A percentile compares a stretch with the other conserved stretches of the same genome.
These are phyloP conservation scores for Seira sanloemensis DNA, from an alignment of 2,888 invertebrate species.

Conservation along the genomic window DNA sequence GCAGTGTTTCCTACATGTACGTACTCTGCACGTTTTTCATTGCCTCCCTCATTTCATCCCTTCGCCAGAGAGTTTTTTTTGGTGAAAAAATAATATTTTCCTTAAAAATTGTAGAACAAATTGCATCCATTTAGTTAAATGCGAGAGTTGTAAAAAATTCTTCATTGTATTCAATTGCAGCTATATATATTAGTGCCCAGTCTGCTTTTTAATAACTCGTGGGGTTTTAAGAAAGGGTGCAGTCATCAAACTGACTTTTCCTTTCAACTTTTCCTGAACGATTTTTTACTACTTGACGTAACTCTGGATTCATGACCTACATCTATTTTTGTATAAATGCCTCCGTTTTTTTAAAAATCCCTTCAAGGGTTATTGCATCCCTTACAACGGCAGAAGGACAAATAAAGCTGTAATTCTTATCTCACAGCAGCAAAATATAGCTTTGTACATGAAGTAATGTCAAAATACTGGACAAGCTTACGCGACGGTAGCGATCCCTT, in stretches of 20 bases:
- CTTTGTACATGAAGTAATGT: too few species aligned
- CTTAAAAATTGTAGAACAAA: too few species aligned
- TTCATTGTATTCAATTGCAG: background rate
- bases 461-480: too few species aligned
- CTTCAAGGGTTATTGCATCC: background rate
- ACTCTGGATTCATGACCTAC: too few species aligned
- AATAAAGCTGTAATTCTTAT: too few species aligned
- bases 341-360: too few species aligned
- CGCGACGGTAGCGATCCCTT: too few species aligned
- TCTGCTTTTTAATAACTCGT: background rate
- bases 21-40: background rate
- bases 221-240: background rate
- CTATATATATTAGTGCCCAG: too few species aligned
- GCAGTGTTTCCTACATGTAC: background rate
- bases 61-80: background rate
- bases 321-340: too few species aligned
- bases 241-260: background rate
- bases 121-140: too few species aligned
- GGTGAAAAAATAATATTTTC: background rate
- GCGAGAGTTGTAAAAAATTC: background rate
- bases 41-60: background rate
- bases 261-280: background rate
- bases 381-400: background rate
- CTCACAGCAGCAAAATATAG: too few species aligned
- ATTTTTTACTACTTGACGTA: background rate